Conservation (phyloP, 1,140 invertebrate genomes). For the Cotesia vestalis region DNA sequence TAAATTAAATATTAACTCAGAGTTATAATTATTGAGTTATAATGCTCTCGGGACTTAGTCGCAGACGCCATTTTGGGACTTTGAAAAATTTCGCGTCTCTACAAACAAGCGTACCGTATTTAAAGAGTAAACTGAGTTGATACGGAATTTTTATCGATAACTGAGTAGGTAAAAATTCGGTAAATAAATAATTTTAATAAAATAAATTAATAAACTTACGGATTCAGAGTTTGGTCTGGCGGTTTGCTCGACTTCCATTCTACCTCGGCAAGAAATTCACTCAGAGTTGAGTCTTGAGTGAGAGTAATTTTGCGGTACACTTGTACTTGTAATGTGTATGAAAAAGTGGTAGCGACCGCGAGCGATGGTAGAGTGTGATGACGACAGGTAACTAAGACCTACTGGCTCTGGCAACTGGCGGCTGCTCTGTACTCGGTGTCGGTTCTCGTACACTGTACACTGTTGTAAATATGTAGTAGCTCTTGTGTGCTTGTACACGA, state of each 20-base stretch:
- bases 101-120: slow-evolving; percentile 40
- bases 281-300: not conserved
- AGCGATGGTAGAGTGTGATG: slow-evolving; percentile 23
- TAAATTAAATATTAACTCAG: slow-evolving; percentile 36
- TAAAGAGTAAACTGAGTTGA: slow-evolving; percentile 54
- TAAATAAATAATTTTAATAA: not conserved
- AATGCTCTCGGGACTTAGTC: slow-evolving; percentile 69
- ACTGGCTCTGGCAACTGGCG: slow-evolving; percentile 5
- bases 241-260: slow-evolving; percentile 57
- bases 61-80: slow-evolving; percentile 86
- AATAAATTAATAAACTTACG: slow-evolving; percentile 49
- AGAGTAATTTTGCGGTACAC: not conserved
- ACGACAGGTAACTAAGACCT: slow-evolving; percentile 14
- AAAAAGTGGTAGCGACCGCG: slow-evolving; percentile 23
- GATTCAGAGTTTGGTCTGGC: slow-evolving; percentile 47
- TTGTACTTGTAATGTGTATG: slow-evolving; percentile 19
- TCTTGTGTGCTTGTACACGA: too few relatives aligned
- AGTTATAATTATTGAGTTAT: slow-evolving; percentile 23
- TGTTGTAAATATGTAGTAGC: too few relatives aligned
- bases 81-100: slow-evolving; percentile 77
- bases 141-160: slow-evolving; percentile 38
- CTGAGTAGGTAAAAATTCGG: slow-evolving; percentile 34
- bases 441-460: slow-evolving; percentile 26
- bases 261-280: slow-evolving; percentile 27
- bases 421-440: slow-evolving; percentile 15